Conservation (phyloP, 1,140 invertebrate genomes). For the Sycophila sp. region DNA sequence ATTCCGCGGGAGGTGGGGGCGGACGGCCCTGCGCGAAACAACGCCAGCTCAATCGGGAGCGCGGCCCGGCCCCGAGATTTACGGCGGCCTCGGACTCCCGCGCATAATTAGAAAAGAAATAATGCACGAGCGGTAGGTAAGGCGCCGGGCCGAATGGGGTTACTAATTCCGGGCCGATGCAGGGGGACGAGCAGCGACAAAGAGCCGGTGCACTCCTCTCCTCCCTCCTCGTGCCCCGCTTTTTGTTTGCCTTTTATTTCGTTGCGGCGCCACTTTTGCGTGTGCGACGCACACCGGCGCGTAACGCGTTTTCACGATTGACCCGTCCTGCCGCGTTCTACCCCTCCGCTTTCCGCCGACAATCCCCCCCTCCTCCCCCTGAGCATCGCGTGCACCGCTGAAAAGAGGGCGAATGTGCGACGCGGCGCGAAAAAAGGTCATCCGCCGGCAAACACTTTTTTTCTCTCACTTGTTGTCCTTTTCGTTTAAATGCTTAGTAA, state of each 20-base stretch:
- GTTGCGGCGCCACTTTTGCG: constrained; percentile 10
- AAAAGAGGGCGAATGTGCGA: neutral
- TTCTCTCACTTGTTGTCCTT: neutral
- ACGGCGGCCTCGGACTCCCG: too few species aligned
- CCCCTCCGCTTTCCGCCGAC: neutral
- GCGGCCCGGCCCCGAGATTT: too few species aligned
- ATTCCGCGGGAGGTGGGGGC: too few species aligned
- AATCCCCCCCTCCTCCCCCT: neutral
- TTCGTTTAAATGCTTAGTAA: neutral
- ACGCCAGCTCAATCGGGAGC: too few species aligned
- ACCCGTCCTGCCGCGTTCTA: neutral
- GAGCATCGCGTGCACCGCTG: neutral
- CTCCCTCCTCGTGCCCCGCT: constrained; percentile 42
- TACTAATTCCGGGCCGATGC: constrained; percentile 65
- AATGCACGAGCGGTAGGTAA: neutral
- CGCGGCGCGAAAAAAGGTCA: neutral
- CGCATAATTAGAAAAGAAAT: neutral
- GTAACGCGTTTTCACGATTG: neutral
- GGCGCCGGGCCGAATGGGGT: constrained; percentile 55
- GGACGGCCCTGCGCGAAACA: too few species aligned
- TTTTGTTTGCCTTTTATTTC: constrained; percentile 58
- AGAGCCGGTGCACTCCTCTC: constrained; percentile 24
- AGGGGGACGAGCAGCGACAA: constrained; percentile 49
- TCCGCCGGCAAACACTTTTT: neutral
- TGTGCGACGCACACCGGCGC: neutral